Evolutionary conservation across 2,113 vertebrate genomes (phyloP).

Genomic region (Machaerirhynchus nigripectus): DNA sequence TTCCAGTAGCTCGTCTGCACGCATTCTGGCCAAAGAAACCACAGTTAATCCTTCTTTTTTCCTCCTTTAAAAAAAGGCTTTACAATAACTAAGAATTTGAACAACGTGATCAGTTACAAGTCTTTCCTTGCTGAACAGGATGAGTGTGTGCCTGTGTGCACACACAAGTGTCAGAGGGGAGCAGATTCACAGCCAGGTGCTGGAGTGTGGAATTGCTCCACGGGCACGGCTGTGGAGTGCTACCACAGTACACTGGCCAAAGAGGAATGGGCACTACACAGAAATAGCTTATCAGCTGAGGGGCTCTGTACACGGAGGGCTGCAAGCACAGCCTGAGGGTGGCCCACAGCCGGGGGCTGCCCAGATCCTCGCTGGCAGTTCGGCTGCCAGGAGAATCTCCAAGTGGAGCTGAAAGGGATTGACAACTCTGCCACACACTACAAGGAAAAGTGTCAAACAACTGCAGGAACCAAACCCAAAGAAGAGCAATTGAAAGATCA

Average conservation of each 20-base stretch:
- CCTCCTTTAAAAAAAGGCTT: background rate
- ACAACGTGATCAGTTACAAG: background rate
- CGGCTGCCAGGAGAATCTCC: background rate
- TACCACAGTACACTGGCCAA: background rate
- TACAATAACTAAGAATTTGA: background rate
- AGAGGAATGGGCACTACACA: constrained; percentile 6
- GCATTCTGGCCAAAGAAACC: background rate
- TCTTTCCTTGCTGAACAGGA: background rate
- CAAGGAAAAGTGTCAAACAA: background rate
- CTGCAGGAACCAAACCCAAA: constrained; percentile 13
- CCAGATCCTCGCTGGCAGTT: background rate
- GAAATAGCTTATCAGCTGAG: constrained; percentile 34
- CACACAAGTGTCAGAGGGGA: background rate
- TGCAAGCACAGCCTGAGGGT: background rate
- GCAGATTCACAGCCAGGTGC: background rate
- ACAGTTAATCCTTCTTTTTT: background rate
- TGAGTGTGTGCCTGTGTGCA: background rate
- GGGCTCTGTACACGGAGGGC: constrained; percentile 20
- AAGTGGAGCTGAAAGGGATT: background rate
- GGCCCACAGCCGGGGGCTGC: background rate
- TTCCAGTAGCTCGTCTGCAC: background rate
- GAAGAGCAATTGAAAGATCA: background rate
- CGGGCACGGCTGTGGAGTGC: background rate
- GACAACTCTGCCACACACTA: background rate
- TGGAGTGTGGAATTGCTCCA: accelerated